Percentiles rank a stretch among this genome's conserved stretches.
These are phyloP conservation scores for Odobenus rosmarus DNA, from an alignment of 2,113 vertebrate genomes.

Conservation along the genomic window DNA sequence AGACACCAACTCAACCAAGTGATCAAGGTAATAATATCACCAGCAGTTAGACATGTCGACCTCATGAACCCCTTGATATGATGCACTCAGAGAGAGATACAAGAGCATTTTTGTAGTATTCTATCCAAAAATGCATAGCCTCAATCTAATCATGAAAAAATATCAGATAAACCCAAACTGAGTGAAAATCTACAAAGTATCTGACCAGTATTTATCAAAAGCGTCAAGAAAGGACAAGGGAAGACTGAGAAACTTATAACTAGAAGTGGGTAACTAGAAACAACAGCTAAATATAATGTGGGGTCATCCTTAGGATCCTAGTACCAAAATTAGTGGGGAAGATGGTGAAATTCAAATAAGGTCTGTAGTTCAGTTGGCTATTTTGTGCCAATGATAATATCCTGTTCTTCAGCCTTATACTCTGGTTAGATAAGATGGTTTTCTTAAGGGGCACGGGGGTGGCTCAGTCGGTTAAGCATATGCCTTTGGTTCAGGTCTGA, in stretches of 20 bases:
- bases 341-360: background rate
- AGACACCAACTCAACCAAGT: background rate
- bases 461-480: background rate
- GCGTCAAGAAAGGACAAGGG: background rate
- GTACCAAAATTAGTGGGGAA: background rate
- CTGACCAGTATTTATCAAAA: background rate
- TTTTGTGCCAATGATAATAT: background rate
- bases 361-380: background rate
- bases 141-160: background rate
- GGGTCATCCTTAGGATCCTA: background rate
- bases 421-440: background rate
- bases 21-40: background rate
- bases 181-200: background rate
- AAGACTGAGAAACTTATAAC: background rate
- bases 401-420: background rate
- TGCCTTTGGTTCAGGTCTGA: background rate
- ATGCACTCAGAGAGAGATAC: background rate
- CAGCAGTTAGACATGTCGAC: background rate
- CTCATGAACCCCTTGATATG: background rate
- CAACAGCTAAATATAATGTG: background rate
- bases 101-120: background rate
- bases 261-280: background rate
- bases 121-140: background rate
- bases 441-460: background rate
- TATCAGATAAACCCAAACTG: background rate